A percentile compares a stretch with the other conserved stretches of the same genome.
phyloP scores from a whole-genome alignment of 2,113 vertebrate species.

The Otolemur garnettii region DNA sequence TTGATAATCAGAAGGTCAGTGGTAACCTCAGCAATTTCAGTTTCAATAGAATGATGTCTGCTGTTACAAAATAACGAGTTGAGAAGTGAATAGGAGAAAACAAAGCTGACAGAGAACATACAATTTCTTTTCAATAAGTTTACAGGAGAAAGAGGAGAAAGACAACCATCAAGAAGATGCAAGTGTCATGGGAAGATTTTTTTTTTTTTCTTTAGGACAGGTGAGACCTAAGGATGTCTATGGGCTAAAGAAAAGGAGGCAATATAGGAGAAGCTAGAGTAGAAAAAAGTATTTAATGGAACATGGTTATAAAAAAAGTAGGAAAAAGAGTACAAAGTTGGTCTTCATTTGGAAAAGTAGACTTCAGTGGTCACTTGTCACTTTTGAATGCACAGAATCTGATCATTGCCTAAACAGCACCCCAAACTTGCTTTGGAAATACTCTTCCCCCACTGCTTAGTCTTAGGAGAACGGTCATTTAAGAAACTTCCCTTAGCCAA shows the following conservation, averaged over 20 bases:
- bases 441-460: not conserved
- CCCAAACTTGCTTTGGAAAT: not conserved
- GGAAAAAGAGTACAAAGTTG: conserved; percentile 2
- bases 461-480: not conserved
- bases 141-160: not conserved
- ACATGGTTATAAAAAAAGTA: not conserved
- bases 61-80: not conserved
- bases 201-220: not conserved
- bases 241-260: not conserved
- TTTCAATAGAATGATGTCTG: conserved; percentile 40
- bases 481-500: conserved; percentile 3
- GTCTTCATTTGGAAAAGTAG: not conserved
- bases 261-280: not conserved
- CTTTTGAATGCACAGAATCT: not conserved
- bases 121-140: conserved; percentile 7
- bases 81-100: not conserved
- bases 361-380: not conserved
- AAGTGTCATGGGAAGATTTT: not conserved
- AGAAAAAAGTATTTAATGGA: not conserved
- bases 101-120: not conserved
- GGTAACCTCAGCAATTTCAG: conserved; percentile 27
- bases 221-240: not conserved
- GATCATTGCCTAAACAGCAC: not conserved
- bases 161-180: conserved; percentile 12
- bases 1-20: not conserved